These are phyloP conservation scores for Astyanax mexicanus DNA, from an alignment of 2,797 vertebrate genomes.

Conservation along the genomic window DNA sequence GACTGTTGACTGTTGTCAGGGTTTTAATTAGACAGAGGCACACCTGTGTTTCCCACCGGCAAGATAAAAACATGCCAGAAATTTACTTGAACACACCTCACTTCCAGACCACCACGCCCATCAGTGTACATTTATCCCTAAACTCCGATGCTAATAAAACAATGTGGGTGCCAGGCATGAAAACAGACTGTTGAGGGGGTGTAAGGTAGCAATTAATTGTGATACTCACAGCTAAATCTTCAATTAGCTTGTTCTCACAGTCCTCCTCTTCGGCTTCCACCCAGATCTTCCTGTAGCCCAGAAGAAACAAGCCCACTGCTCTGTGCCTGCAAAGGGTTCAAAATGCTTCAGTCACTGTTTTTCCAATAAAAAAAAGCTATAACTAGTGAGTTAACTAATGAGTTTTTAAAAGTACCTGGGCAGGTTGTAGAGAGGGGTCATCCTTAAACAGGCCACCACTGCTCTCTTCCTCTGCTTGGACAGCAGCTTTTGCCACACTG, in stretches of 20 bases:
- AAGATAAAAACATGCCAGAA: no score
- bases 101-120: no score
- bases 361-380: no score
- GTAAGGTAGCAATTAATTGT: no score
- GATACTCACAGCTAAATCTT: slow-evolving; percentile 90
- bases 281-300: slow-evolving; percentile 94
- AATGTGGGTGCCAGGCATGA: no score
- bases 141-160: no score
- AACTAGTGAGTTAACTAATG: not conserved
- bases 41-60: no score
- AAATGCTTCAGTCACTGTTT: not conserved
- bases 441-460: slow-evolving; percentile 95
- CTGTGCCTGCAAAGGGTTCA: slow-evolving; percentile 82
- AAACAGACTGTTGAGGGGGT: no score
- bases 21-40: no score
- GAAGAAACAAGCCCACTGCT: slow-evolving; percentile 93
- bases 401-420: slow-evolving; percentile 84
- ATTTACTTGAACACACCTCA: no score
- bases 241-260: slow-evolving; percentile 91
- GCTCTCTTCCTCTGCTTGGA: slow-evolving; percentile 96
- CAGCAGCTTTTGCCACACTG: slow-evolving; percentile 95
- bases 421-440: slow-evolving; percentile 94
- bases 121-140: no score
- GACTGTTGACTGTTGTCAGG: no score
- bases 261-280: slow-evolving; percentile 89